Evolutionary conservation across 2,797 vertebrate species (phyloP).

Genomic region (Hypotaenidia philippensis): DNA sequence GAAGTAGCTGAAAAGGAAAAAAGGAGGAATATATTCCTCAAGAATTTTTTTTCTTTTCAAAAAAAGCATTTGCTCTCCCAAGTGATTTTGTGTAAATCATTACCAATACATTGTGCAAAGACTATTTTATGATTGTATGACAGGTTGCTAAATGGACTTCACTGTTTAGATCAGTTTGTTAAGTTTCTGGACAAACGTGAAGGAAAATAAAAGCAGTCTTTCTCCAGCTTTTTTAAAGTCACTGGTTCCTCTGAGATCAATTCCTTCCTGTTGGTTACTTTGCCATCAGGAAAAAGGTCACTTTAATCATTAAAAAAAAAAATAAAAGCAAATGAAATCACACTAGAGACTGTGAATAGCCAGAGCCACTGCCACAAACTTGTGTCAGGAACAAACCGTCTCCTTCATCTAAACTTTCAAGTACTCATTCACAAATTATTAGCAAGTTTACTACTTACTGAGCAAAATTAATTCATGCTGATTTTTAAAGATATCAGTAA

Average conservation of each 20-base stretch:
- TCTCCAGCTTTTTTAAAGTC: background rate
- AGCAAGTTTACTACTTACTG: background rate
- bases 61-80: slow-evolving; percentile 5
- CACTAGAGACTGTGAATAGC: background rate
- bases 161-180: background rate
- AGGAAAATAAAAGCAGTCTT: background rate
- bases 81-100: slow-evolving; percentile 10
- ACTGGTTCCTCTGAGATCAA: background rate
- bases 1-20: slow-evolving; percentile 14
- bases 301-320: slow-evolving; percentile 17
- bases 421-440: background rate
- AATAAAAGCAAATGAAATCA: background rate
- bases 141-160: background rate
- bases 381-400: background rate
- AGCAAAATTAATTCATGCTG: background rate
- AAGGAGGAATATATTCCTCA: background rate
- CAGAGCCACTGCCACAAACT: background rate
- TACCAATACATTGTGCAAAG: background rate
- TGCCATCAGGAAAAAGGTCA: slow-evolving; percentile 1
- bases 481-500: background rate
- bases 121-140: background rate
- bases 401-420: background rate
- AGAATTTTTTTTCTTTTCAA: background rate
- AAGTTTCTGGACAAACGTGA: background rate
- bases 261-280: background rate